Conservation (phyloP, 2,797 vertebrate species). For the Apogon talboti region DNA sequence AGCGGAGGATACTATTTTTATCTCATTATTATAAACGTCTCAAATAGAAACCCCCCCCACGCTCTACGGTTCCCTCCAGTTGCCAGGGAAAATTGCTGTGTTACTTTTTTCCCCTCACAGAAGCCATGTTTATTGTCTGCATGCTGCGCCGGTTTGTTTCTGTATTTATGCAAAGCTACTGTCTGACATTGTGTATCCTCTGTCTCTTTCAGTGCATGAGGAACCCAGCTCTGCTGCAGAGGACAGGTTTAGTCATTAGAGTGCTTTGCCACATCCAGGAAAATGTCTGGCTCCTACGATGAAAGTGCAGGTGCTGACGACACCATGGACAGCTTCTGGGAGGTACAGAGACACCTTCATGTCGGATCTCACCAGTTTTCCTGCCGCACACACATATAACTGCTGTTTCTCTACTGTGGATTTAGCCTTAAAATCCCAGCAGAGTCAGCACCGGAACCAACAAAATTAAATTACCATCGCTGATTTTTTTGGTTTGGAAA, state of each 20-base stretch:
- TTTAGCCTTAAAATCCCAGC: not conserved
- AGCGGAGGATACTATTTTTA: conserved; percentile 64
- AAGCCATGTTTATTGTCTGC: not conserved
- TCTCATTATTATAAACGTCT: conserved; percentile 62
- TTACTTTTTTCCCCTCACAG: not conserved
- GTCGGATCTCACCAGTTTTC: not conserved
- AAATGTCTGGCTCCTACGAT: conserved; percentile 96
- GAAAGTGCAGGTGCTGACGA: conserved; percentile 90
- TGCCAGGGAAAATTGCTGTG: conserved; percentile 7
- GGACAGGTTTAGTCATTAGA: conserved; percentile 78
- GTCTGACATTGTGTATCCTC: conserved; percentile 33
- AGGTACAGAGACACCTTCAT: conserved; percentile 84
- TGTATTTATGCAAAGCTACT: conserved; percentile 9
- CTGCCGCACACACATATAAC: not conserved
- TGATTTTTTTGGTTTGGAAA: not conserved
- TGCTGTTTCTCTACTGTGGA: not conserved
- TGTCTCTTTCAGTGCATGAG: conserved; percentile 86
- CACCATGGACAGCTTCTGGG: conserved; percentile 98
- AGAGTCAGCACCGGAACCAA: conserved; percentile 3
- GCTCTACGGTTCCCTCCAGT: conserved; percentile 31
- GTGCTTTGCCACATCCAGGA: conserved; percentile 76
- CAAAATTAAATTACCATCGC: not conserved
- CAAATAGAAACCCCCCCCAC: conserved; percentile 38
- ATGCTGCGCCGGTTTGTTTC: conserved; percentile 1
- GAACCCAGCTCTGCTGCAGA: conserved; percentile 79